These are phyloP conservation scores for Caenorhabditis sp. DNA, from an alignment of 2,888 invertebrate genomes.

Conservation along the genomic window DNA sequence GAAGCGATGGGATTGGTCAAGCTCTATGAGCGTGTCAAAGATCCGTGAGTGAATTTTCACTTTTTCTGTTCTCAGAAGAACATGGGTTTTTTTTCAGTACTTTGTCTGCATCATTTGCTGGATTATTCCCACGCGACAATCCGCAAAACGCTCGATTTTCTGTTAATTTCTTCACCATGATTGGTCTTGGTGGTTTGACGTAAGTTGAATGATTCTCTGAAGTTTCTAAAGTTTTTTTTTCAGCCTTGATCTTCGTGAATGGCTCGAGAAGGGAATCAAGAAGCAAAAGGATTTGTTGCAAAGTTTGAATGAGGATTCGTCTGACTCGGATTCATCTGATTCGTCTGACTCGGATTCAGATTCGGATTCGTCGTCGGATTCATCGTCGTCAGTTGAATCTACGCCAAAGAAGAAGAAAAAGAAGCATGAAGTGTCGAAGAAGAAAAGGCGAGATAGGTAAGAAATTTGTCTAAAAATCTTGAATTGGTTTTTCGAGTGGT, in stretches of 20 bases:
- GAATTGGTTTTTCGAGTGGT: neutral
- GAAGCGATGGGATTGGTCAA: conserved; percentile 95
- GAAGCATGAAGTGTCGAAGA: conserved; percentile 18
- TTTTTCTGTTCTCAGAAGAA: neutral
- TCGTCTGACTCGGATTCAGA: conserved; percentile 26
- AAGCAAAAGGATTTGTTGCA: conserved; percentile 47
- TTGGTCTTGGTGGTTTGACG: conserved; percentile 94
- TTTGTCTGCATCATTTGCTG: conserved; percentile 84
- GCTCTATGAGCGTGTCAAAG: conserved; percentile 87
- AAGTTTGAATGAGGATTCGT: conserved; percentile 24
- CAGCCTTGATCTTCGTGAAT: conserved; percentile 65
- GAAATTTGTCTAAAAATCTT: neutral
- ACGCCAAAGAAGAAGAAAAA: conserved; percentile 41
- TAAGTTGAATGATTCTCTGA: conserved; percentile 71
- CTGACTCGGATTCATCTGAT: conserved; percentile 23
- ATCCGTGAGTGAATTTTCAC: conserved; percentile 88
- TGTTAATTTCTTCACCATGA: conserved; percentile 96
- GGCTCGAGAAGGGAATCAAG: conserved; percentile 56
- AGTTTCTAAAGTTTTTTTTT: conserved; percentile 12
- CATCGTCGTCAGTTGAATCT: neutral
- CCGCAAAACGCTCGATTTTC: conserved; percentile 95
- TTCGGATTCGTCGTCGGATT: conserved; percentile 29
- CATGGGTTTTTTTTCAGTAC: conserved; percentile 77
- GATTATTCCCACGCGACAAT: conserved; percentile 92
- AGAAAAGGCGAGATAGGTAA: conserved; percentile 11